Evolutionary conservation across 2,797 vertebrate species (phyloP).

Genomic region (Tinamus major): DNA sequence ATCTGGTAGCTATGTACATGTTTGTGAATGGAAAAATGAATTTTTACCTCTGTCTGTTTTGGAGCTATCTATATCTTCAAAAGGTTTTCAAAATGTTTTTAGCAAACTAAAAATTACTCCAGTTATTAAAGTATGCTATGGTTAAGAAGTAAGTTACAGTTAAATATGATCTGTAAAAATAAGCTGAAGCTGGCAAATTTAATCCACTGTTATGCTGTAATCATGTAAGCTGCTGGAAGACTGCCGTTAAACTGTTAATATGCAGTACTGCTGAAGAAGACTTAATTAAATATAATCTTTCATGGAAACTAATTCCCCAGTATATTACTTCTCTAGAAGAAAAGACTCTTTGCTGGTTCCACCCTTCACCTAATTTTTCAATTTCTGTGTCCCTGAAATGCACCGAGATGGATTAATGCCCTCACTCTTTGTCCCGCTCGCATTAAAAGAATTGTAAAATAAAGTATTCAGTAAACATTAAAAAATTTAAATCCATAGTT

Average conservation of each 20-base stretch:
- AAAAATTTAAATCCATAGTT: not conserved
- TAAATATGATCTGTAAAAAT: not conserved
- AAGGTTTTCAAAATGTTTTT: not conserved
- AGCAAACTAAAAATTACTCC: conserved; percentile 34
- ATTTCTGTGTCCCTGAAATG: not conserved
- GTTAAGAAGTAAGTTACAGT: conserved; percentile 17
- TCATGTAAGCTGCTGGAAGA: conserved; percentile 1
- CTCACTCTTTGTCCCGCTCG: not conserved
- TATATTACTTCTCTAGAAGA: not conserved
- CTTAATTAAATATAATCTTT: conserved; percentile 18
- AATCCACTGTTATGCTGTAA: conserved; percentile 26
- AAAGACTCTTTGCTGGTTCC: not conserved
- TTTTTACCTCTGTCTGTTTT: not conserved
- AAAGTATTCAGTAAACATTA: not conserved
- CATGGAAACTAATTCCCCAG: not conserved
- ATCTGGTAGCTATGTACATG: not conserved
- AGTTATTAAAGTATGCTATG: not conserved
- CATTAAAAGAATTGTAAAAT: not conserved
- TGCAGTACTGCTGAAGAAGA: not conserved
- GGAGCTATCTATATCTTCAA: not conserved
- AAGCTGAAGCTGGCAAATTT: conserved; percentile 3
- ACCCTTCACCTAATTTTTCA: not conserved
- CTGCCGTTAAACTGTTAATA: not conserved
- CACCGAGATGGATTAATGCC: not conserved
- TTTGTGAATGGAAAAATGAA: not conserved